phyloP scores from a whole-genome alignment of 1,140 invertebrate genomes.

The Epicauta chinensis region DNA sequence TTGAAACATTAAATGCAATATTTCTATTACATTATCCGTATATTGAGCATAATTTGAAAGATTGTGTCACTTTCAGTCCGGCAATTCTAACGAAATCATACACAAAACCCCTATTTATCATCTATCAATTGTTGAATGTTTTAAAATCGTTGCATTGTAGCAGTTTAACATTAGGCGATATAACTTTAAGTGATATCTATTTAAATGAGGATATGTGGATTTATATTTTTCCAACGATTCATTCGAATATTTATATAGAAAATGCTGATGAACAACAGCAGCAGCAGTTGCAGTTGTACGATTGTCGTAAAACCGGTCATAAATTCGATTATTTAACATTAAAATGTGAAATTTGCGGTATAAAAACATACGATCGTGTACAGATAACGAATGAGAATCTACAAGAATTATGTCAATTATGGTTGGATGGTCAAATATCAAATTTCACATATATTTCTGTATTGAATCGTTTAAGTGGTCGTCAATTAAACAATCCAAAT shows the following conservation, averaged over 20 bases:
- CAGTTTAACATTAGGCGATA: conserved; percentile 72
- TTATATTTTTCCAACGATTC: conserved; percentile 57
- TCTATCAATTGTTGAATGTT: conserved; percentile 80
- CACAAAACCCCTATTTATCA: conserved; percentile 74
- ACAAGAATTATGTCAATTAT: conserved; percentile 63
- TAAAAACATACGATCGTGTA: conserved; percentile 37
- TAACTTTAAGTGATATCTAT: conserved; percentile 73
- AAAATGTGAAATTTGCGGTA: conserved; percentile 33
- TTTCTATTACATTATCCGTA: conserved; percentile 65
- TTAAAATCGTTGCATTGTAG: conserved; percentile 68
- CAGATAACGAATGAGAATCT: conserved; percentile 47
- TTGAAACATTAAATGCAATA: conserved; percentile 65
- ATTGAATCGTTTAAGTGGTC: conserved; percentile 78
- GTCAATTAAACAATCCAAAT: conserved; percentile 75
- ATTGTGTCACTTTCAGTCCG: conserved; percentile 84
- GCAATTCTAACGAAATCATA: conserved; percentile 68
- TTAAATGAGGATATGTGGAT: conserved; percentile 83
- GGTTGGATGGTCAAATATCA: conserved; percentile 76
- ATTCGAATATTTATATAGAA: conserved; percentile 48
- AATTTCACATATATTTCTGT: conserved; percentile 92
- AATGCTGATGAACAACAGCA: conserved; percentile 20
- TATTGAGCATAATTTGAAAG: conserved; percentile 66
- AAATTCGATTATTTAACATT: conserved; percentile 27
- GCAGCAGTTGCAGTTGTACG: conserved; percentile 34
- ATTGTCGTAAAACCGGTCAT: conserved; percentile 35